These are phyloP conservation scores for Cichladusa arquata DNA, from an alignment of 2,113 vertebrate species.

Conservation along the genomic window DNA sequence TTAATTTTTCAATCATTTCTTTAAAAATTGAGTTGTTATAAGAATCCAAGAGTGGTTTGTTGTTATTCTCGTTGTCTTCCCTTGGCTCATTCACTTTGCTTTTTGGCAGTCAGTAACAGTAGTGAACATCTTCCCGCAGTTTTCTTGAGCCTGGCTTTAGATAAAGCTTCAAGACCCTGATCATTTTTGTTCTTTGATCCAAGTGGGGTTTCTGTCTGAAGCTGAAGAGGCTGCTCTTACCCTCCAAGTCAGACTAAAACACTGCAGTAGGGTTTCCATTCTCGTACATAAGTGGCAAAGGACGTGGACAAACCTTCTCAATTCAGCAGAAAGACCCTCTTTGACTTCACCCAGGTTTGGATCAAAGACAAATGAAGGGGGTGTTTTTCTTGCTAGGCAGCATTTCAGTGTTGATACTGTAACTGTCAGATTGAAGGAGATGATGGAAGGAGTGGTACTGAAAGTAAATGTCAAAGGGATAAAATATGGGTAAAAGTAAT, in stretches of 20 bases:
- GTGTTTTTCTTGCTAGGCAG: not conserved
- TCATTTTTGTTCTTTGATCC: not conserved
- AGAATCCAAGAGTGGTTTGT: not conserved
- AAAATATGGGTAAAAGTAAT: slow-evolving; percentile 44
- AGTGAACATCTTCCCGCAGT: not conserved
- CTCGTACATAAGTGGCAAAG: not conserved
- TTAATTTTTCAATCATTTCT: not conserved
- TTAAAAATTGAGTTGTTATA: not conserved
- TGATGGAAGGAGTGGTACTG: not conserved
- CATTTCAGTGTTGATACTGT: not conserved
- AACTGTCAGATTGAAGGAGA: not conserved
- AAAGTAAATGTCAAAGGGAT: slow-evolving; percentile 47
- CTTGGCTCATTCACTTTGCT: not conserved
- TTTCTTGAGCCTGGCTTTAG: not conserved
- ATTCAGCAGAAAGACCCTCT: not conserved
- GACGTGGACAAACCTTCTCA: not conserved
- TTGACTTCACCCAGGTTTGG: not conserved
- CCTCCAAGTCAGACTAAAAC: not conserved
- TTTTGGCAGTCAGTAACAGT: not conserved
- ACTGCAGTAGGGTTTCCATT: not conserved
- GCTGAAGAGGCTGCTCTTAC: not conserved
- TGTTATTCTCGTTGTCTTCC: not conserved
- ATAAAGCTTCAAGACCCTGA: not conserved
- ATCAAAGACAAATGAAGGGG: not conserved
- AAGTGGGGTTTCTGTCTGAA: not conserved